Conservation (phyloP, 2,888 invertebrate genomes). For the Diarsia mendica region DNA sequence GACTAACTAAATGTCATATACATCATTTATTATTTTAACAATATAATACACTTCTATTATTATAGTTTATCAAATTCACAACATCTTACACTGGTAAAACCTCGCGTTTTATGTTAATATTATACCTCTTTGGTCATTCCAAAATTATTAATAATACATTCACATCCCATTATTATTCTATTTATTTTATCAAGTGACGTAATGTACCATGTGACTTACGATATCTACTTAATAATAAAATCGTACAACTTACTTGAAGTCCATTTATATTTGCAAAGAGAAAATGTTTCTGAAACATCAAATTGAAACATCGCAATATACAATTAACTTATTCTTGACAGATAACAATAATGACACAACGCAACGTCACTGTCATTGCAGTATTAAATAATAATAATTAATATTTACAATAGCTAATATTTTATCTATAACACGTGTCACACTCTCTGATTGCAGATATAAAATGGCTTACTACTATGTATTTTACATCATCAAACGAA, state of each 20-base stretch:
- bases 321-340: constrained; percentile 43
- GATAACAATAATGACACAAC: constrained; percentile 41
- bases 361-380: constrained; percentile 22
- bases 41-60: constrained; percentile 76
- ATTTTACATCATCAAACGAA: constrained; percentile 67
- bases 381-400: constrained; percentile 42
- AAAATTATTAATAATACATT: constrained; percentile 66
- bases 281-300: constrained; percentile 44
- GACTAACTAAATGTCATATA: constrained; percentile 79
- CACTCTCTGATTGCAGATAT: constrained; percentile 57
- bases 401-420: constrained; percentile 56
- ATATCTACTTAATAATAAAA: constrained; percentile 48
- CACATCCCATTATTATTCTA: constrained; percentile 44
- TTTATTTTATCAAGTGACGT: constrained; percentile 49
- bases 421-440: constrained; percentile 41
- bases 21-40: constrained; percentile 72
- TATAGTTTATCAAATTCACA: constrained; percentile 82
- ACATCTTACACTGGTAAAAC: constrained; percentile 77
- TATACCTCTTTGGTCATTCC: constrained; percentile 86
- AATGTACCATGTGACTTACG: constrained; percentile 59
- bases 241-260: constrained; percentile 53
- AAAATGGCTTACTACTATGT: constrained; percentile 62
- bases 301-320: constrained; percentile 8
- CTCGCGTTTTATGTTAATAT: constrained; percentile 69
- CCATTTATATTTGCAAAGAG: constrained; percentile 55